Percentiles rank a stretch among this genome's conserved stretches.
Evolutionary conservation across 1,140 invertebrate species (phyloP).

Genomic region (Drosophila subobscura): DNA sequence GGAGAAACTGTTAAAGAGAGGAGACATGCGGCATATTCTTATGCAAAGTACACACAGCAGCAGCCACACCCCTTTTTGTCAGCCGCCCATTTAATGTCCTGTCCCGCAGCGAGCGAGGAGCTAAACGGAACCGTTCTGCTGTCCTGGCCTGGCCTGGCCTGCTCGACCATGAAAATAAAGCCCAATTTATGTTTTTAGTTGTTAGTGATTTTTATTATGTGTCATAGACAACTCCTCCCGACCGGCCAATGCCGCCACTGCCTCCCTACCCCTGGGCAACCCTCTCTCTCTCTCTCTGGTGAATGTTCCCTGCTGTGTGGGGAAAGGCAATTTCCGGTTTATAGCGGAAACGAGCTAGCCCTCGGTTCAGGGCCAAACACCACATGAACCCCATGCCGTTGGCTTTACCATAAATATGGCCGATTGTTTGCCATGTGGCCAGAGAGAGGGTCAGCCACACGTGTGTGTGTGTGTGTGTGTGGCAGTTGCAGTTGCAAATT

Average conservation of each 20-base stretch:
- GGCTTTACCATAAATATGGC: slow-evolving; percentile 41
- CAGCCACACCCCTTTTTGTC: slow-evolving; percentile 59
- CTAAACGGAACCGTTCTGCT: not conserved
- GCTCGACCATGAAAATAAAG: slow-evolving; percentile 77
- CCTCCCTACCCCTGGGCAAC: not conserved
- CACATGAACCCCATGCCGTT: slow-evolving; percentile 5
- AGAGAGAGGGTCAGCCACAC: slow-evolving; percentile 13
- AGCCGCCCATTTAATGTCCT: slow-evolving; percentile 60
- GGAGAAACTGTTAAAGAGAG: not conserved
- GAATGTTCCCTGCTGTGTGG: slow-evolving; percentile 35
- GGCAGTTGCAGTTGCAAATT: slow-evolving; percentile 66
- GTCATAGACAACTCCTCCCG: slow-evolving; percentile 63
- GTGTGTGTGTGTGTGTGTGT: not conserved
- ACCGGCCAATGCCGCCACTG: slow-evolving; percentile 5
- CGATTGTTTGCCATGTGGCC: slow-evolving; percentile 23
- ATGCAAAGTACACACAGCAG: slow-evolving; percentile 67
- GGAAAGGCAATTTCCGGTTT: slow-evolving; percentile 76
- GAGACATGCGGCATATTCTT: slow-evolving; percentile 64
- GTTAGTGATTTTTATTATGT: slow-evolving; percentile 82
- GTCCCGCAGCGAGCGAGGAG: slow-evolving; percentile 20
- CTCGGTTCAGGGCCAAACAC: slow-evolving; percentile 22
- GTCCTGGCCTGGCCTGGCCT: slow-evolving; percentile 25
- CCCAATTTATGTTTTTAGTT: slow-evolving; percentile 82
- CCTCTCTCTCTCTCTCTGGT: not conserved
- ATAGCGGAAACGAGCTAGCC: slow-evolving; percentile 67